Evolutionary conservation across 2,888 invertebrate genomes (phyloP), one percentile per base, ranked within the genome.

Genomic region (Agriopis marginaria): DNA sequence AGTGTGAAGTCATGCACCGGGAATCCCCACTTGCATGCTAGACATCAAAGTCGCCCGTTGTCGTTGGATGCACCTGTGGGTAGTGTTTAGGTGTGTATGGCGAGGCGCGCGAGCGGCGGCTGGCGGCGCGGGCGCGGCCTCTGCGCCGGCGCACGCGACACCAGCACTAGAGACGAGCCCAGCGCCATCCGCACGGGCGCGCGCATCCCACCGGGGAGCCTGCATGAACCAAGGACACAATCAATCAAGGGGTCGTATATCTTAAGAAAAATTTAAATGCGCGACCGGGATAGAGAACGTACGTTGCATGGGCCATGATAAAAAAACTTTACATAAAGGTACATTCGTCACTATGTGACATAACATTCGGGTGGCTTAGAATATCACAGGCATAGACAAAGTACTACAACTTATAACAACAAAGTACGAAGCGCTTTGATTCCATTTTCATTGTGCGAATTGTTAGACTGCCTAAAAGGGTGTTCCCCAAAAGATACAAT

Each of bases 141-240:
- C 39, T 90, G 83, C 14, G 93, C 90, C 75, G 95, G 92, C 77
- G 94, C 96, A 79, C 97, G 95, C 32, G 96, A 95, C 78, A 97
- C 94, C 78, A 96, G 94, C 83, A 98, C 97, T 71, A 98, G 94
- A 9, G 97, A 96, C 67, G 98, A 98, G 61, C 97, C 98, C 69
- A 98, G 93, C 45, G 97, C 97, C 77, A 98, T 93, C 78, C 97
- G 96, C 42, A 97, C 96, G 0, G 97, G 97, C 56, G 97, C 97
- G 76, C 96, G 95, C 45, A 95, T 95, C 1, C 97, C 98, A 47
- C 98, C 98, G 0, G 99, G 99, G 78, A 99, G 92, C 86, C 97
- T 92, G 79, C n/a, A 44, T 23, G 44, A 42, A 56, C 6, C 1
- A 51, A 62, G 3, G 7, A 63, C n/a, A n/a, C 12, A 51, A 7